phyloP scores from a whole-genome alignment of 2,888 invertebrate species.

The Notocelia uddmanniana region DNA sequence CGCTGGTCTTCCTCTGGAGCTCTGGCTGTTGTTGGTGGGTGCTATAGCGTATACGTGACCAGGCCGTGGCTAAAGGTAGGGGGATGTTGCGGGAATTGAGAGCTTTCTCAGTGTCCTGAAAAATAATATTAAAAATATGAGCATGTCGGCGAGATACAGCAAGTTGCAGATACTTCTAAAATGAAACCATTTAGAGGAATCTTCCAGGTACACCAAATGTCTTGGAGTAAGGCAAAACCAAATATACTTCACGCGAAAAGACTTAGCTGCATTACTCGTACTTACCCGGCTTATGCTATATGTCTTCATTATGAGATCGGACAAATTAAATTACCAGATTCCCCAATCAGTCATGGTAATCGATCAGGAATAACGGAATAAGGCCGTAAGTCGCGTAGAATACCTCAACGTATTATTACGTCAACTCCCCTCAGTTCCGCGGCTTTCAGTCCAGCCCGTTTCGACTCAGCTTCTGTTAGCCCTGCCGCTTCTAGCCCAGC shows the following conservation, averaged over 20 bases:
- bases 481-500: neutral
- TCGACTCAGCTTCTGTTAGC: neutral
- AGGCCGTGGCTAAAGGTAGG: conserved; percentile 39
- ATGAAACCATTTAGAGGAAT: conserved; percentile 14
- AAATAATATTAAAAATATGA: conserved; percentile 40
- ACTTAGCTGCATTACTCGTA: conserved; percentile 23
- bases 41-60: conserved; percentile 41
- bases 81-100: conserved; percentile 37
- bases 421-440: conserved; percentile 12
- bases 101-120: conserved; percentile 42
- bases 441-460: neutral
- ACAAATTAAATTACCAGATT: conserved; percentile 1
- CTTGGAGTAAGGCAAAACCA: conserved; percentile 18
- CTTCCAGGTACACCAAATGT: conserved; percentile 22
- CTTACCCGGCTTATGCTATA: conserved; percentile 14
- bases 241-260: conserved; percentile 28
- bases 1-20: too few species aligned
- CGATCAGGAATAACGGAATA: neutral
- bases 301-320: conserved; percentile 27
- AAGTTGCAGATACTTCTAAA: conserved; percentile 31
- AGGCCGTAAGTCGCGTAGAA: neutral
- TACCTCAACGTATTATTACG: too few species aligned
- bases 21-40: too few species aligned
- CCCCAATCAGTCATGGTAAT: too few species aligned
- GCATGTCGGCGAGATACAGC: conserved; percentile 36